These are phyloP conservation scores for Haplotaxodon microlepis DNA, from an alignment of 2,113 vertebrate species.

Conservation along the genomic window DNA sequence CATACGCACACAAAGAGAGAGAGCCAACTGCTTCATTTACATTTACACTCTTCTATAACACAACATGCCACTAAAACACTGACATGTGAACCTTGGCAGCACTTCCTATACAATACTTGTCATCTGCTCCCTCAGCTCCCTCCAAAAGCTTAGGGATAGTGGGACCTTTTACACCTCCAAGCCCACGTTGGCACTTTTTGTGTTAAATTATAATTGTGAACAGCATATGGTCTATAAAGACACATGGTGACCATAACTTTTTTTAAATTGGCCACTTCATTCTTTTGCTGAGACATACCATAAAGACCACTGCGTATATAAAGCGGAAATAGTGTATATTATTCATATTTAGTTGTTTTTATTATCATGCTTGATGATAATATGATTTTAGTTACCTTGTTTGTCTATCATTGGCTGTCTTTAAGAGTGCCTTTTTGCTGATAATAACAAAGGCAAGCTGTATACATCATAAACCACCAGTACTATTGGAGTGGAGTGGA, in stretches of 20 bases:
- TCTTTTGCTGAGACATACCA: background rate
- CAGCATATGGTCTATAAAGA: background rate
- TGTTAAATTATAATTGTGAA: background rate
- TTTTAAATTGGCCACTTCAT: background rate
- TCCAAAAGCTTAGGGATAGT: background rate
- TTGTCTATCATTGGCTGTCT: background rate
- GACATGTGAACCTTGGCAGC: background rate
- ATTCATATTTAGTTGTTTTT: background rate
- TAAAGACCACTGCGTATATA: background rate
- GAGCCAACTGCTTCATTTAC: slow-evolving; percentile 21
- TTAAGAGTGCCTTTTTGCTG: background rate
- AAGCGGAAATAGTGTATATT: background rate
- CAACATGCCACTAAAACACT: slow-evolving; percentile 2
- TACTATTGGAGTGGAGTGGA: background rate
- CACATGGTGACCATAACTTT: background rate
- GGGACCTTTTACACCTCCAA: background rate
- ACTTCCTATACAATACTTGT: background rate
- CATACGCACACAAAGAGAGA: background rate
- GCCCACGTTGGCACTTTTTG: background rate
- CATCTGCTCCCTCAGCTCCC: background rate
- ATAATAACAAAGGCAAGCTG: background rate
- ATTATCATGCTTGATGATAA: background rate
- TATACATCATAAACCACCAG: background rate
- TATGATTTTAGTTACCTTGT: background rate
- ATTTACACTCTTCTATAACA: background rate